A percentile compares a stretch with the other conserved stretches of the same genome.
Conservation (phyloP, 2,797 vertebrate genomes). For the Chelonia mydas region DNA sequence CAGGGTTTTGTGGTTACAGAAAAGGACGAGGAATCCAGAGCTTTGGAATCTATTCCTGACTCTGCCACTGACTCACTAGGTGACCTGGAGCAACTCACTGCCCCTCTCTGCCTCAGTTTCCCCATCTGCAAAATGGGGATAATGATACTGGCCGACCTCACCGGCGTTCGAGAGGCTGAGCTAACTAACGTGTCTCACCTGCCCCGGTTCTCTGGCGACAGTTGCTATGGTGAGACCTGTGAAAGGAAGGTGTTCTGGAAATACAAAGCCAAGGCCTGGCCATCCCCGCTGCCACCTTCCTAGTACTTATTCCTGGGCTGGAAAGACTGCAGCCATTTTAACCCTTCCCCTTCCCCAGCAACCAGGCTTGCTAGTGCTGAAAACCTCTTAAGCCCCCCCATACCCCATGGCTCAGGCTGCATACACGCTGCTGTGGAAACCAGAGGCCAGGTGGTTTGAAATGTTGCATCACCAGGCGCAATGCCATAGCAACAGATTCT, state of each 20-base stretch:
- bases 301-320: neutral
- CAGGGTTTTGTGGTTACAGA: neutral
- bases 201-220: accelerated
- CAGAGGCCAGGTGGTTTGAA: neutral
- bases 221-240: neutral
- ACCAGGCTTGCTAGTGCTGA: neutral
- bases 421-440: neutral
- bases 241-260: neutral
- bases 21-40: neutral
- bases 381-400: neutral
- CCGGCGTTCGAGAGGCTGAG: neutral
- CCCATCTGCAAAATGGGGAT: neutral
- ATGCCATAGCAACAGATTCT: neutral
- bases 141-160: neutral
- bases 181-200: neutral
- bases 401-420: neutral
- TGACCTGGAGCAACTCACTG: neutral
- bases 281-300: neutral
- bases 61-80: neutral
- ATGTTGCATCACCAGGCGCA: neutral
- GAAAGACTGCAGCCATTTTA: neutral
- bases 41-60: neutral
- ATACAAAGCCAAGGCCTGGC: neutral
- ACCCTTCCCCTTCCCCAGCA: neutral
- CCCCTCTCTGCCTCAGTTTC: neutral